These are phyloP conservation scores for Numida meleagris DNA, from an alignment of 2,113 vertebrate genomes.

Conservation along the genomic window DNA sequence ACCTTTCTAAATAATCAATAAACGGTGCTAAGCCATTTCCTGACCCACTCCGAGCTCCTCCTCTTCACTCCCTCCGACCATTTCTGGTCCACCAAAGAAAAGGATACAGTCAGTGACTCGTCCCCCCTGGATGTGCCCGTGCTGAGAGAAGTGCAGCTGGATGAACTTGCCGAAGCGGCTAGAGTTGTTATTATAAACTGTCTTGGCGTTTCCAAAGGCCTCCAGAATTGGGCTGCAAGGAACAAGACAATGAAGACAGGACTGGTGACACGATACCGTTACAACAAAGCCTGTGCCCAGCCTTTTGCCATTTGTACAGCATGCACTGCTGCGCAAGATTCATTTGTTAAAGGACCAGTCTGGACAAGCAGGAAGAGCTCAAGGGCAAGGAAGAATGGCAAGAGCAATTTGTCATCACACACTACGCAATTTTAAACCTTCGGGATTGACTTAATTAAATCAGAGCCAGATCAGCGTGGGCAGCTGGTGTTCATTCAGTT, in stretches of 20 bases:
- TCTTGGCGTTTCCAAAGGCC: slow-evolving; percentile 92
- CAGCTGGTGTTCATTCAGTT: neutral
- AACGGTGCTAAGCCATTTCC: neutral
- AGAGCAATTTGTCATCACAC: neutral
- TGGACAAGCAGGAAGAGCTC: slow-evolving; percentile 27
- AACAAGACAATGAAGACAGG: neutral
- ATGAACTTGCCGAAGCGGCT: slow-evolving; percentile 95
- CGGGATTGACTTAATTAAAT: slow-evolving; percentile 15
- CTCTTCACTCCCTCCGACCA: neutral
- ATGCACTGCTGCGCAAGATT: neutral
- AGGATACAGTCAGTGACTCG: slow-evolving; percentile 93
- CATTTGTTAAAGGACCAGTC: neutral
- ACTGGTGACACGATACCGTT: neutral
- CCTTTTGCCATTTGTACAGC: neutral
- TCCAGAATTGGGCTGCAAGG: slow-evolving; percentile 89
- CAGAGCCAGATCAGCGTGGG: neutral
- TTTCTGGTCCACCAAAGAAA: neutral
- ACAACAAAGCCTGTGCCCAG: neutral
- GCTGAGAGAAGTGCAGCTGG: slow-evolving; percentile 90
- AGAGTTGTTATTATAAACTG: slow-evolving; percentile 94
- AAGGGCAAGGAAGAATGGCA: slow-evolving; percentile 12
- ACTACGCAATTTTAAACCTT: neutral
- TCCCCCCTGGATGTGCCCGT: slow-evolving; percentile 91
- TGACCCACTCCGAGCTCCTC: neutral
- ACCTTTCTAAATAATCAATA: neutral